Base-by-base conservation (phyloP, 2,888 invertebrate species). In the Acutogordius australiensis region DNA sequence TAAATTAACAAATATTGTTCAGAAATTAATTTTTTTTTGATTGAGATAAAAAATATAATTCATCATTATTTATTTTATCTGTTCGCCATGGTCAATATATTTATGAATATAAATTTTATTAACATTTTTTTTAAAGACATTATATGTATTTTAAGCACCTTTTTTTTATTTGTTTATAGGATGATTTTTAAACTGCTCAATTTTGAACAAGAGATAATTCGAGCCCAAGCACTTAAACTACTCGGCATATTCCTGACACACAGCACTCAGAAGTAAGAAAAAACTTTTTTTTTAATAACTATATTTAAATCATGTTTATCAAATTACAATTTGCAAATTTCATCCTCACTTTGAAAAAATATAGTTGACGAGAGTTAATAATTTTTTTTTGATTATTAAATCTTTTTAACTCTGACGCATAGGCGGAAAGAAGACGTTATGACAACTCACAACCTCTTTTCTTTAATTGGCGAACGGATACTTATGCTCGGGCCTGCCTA, bases 351-450 rank as follows among this genome's bases (percentile, higher is more conserved):
- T n/a, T n/a, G n/a, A n/a, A n/a, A n/a, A n/a, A n/a, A n/a, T n/a
- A n/a, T n/a, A n/a, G n/a, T n/a, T n/a, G n/a, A n/a, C n/a, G n/a
- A n/a, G n/a, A n/a, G n/a, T n/a, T n/a, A n/a, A n/a, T n/a, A n/a
- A n/a, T n/a, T n/a, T n/a, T 37, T 8, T n/a, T 37, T 8, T 37
- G 8, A 37, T 37, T 8, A n/a, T 37, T 37, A 8, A 37, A 13
- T 13, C 8, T 37, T 37, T 13, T 13, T 37, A 37, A 37, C 44
- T 13, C n/a, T 37, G n/a, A 37, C n/a, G 8, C 44, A n/a, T 74
- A 88, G 87, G 75, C 79, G 97, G 67, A 99, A 99, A 74, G 90
- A 90, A 74, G 97, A 99, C 74, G 87, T 91, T 61, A 90, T 99
- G 88, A 85, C 85, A 64, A 88, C 91, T 1, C 84, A 88, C 75